Evolutionary conservation across 2,113 vertebrate species (phyloP), one percentile per base, ranked within the genome.

Genomic region (Sinocyclocheilus grahami): DNA sequence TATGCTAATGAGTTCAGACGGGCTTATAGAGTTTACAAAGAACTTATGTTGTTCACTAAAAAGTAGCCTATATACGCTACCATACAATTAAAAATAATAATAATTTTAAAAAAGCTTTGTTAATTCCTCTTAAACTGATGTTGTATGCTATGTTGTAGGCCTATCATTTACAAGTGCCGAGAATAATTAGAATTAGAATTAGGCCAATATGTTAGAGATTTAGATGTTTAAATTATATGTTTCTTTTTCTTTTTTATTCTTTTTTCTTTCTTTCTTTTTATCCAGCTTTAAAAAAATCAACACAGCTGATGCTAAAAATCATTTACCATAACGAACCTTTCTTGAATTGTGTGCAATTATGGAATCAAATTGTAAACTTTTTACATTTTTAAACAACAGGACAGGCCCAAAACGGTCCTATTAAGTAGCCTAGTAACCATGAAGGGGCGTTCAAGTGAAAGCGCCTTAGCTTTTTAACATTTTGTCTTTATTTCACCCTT

Each of bases 401-500:
- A 39, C 22, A 60, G 51, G 30, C 18, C 20, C 30, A 22, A 37
- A 78, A 78, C 7, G 7, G 18, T 78, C 16, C 33, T 0, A 22
- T 53, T 51, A 77, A 62, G 37, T 9, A 30, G 30, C 27, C 27
- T 62, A 13, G 3, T 51, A 37, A 53, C 9, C 9, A 71, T 6
- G 27, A 27, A 27, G 27, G 27, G 27, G 27, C 27, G 27, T 27
- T 75, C 63, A 27, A 88, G 60, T 88, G 84, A 85, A 85, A 83
- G 24, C 75, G 46, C 72, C 46, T 60, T 94, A 93, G 93, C 89
- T 96, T 96, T 95, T 96, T 95, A 93, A 86, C 88, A 91, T 93
- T 83, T 85, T 90, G 88, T 95, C 92, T 95, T 95, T 94, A 95
- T 95, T 95, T 94, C 94, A 93, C 12, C 92, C 89, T 86, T 92